phyloP scores from a whole-genome alignment of 2,113 vertebrate genomes.

The Casuarius casuarius region DNA sequence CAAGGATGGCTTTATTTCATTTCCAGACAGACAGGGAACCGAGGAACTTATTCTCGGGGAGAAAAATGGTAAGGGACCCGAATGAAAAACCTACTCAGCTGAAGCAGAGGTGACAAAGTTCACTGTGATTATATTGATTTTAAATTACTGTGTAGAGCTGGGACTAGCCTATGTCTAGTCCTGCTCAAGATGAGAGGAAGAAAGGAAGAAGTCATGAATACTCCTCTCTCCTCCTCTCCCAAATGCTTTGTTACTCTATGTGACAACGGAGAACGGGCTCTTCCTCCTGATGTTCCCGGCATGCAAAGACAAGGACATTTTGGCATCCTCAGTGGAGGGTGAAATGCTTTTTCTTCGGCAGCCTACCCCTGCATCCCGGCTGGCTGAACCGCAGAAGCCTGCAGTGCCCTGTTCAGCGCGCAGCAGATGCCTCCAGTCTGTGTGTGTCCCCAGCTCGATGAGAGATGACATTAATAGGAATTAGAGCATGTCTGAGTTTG shows the following conservation, averaged over 20 bases:
- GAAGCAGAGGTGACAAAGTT: constrained; percentile 68
- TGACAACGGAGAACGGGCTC: not conserved
- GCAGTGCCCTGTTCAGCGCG: not conserved
- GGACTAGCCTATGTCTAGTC: constrained; percentile 20
- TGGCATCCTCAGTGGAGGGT: not conserved
- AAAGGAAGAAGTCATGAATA: constrained; percentile 7
- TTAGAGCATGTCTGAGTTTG: constrained; percentile 30
- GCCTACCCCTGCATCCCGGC: not conserved
- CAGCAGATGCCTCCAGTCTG: constrained; percentile 30
- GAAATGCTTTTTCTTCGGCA: not conserved
- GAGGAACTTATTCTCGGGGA: constrained; percentile 56
- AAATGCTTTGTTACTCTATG: not conserved
- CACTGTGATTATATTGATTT: constrained; percentile 71
- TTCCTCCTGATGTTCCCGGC: not conserved
- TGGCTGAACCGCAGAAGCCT: not conserved
- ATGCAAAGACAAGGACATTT: not conserved
- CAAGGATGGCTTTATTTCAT: constrained; percentile 61
- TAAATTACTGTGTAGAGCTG: constrained; percentile 57
- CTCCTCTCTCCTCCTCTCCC: not conserved
- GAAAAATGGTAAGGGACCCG: constrained; percentile 42
- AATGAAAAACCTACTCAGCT: constrained; percentile 67
- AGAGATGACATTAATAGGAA: constrained; percentile 34
- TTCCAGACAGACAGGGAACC: constrained; percentile 47
- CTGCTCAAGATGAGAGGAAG: constrained; percentile 18
- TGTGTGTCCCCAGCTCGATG: not conserved